phyloP scores from a whole-genome alignment of 2,888 invertebrate species.

The Oscheius myriophilus region DNA sequence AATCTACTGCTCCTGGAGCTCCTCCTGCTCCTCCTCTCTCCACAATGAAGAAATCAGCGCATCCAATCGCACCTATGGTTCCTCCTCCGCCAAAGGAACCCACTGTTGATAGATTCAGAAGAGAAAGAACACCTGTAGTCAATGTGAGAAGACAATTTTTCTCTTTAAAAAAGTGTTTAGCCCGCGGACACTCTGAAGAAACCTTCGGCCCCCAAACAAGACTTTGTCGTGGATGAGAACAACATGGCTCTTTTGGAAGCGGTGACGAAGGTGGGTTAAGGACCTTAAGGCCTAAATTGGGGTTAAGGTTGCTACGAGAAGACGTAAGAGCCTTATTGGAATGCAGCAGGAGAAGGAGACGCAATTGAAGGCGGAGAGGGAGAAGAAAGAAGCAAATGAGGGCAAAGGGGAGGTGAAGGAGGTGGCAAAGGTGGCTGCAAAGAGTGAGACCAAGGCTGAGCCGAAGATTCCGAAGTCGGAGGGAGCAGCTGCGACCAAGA shows the following conservation, averaged over 20 bases:
- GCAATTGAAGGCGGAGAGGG: neutral
- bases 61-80: neutral
- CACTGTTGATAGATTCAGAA: constrained; percentile 6
- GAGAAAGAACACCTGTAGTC: constrained; percentile 23
- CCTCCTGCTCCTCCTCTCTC: neutral
- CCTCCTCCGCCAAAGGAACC: neutral
- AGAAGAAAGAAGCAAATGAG: neutral
- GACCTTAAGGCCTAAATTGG: neutral
- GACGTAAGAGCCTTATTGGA: neutral
- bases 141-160: constrained; percentile 1
- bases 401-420: neutral
- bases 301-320: constrained; percentile 11
- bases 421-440: neutral
- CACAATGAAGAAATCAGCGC: neutral
- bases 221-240: constrained; percentile 32
- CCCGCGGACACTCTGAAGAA: constrained; percentile 21
- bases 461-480: constrained; percentile 40
- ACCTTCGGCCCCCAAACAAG: constrained; percentile 19
- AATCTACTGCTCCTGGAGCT: neutral
- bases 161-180: constrained; percentile 3
- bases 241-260: constrained; percentile 34
- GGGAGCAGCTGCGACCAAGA: constrained; percentile 57
- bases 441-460: neutral
- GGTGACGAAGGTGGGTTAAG: constrained; percentile 27
- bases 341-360: neutral